Percentiles rank a stretch among this genome's conserved stretches.
Evolutionary conservation across 1,140 invertebrate genomes (phyloP).

Genomic region (Ladona fulva): DNA sequence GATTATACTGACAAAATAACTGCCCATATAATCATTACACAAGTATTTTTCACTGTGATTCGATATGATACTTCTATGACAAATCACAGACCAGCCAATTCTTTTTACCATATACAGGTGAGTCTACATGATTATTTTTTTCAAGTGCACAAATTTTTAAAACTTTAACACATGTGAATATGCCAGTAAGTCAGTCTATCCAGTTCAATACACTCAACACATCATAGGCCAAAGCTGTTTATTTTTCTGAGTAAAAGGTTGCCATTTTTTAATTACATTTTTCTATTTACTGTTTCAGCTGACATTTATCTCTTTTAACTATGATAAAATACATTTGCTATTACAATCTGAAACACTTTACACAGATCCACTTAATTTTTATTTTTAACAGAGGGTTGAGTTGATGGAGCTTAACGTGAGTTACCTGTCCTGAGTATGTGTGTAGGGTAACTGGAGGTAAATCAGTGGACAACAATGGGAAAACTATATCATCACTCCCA

Average conservation of each 20-base stretch:
- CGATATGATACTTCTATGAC: not conserved
- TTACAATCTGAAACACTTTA: not conserved
- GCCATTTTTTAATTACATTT: not conserved
- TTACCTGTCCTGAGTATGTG: not conserved
- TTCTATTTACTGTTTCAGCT: not conserved
- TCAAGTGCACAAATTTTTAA: not conserved
- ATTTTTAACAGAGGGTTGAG: not conserved
- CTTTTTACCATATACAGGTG: not conserved
- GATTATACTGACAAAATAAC: too few relatives aligned
- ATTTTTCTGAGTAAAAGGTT: not conserved
- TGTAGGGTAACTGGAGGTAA: not conserved
- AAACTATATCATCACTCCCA: not conserved
- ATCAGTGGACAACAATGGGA: not conserved
- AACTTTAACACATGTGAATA: not conserved
- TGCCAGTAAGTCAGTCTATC: not conserved
- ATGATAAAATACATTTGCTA: slow-evolving; percentile 1
- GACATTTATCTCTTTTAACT: not conserved
- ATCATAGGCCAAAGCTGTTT: not conserved
- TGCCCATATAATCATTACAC: too few relatives aligned
- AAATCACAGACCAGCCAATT: not conserved
- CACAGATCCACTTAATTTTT: not conserved
- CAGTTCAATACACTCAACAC: not conserved
- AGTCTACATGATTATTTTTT: not conserved
- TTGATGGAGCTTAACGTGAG: too few relatives aligned
- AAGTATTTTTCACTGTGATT: not conserved